Evolutionary conservation across 2,113 vertebrate species (phyloP).

Genomic region (Eptesicus fuscus): DNA sequence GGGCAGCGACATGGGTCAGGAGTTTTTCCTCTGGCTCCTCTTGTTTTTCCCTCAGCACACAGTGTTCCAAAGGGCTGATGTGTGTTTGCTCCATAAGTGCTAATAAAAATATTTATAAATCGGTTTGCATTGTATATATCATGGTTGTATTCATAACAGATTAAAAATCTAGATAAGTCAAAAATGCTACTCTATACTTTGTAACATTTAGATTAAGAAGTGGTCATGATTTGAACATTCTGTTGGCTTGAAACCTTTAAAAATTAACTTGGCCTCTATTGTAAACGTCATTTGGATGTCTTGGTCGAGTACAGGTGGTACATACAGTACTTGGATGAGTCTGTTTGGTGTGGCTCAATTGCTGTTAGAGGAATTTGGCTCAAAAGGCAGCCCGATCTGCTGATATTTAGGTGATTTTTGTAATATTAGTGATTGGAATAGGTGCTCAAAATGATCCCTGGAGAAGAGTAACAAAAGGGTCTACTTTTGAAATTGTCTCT

Average conservation of each 20-base stretch:
- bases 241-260: neutral
- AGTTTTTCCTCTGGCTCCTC: neutral
- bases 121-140: neutral
- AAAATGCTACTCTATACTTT: neutral
- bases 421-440: neutral
- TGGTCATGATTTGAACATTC: neutral
- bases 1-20: neutral
- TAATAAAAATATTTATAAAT: constrained; percentile 15
- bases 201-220: neutral
- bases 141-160: constrained; percentile 37
- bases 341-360: neutral
- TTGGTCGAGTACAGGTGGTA: neutral
- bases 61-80: neutral
- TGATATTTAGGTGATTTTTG: constrained; percentile 5
- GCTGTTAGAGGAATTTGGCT: neutral
- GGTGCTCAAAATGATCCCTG: neutral
- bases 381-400: neutral
- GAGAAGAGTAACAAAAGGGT: neutral
- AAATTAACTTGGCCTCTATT: neutral
- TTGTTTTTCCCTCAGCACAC: neutral
- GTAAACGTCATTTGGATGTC: neutral
- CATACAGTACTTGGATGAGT: neutral
- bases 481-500: constrained; percentile 12
- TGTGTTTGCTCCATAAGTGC: neutral
- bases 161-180: neutral